Evolutionary conservation across 2,113 vertebrate species (phyloP).

Genomic region (Equus przewalskii): DNA sequence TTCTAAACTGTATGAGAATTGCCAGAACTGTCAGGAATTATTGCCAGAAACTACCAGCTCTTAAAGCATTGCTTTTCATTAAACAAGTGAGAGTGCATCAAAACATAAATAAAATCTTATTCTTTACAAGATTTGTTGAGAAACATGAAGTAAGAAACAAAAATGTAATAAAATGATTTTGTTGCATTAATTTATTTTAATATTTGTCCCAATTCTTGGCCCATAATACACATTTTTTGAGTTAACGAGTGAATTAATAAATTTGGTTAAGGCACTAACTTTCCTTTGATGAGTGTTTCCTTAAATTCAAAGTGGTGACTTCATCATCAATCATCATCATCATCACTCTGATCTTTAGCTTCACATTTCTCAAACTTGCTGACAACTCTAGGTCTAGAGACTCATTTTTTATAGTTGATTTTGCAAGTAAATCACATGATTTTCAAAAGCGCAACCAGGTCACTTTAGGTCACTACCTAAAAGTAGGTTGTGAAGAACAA

Average conservation of each 20-base stretch:
- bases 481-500: neutral
- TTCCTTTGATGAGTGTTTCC: neutral
- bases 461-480: neutral
- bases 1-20: neutral
- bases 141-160: neutral
- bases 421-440: neutral
- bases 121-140: neutral
- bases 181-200: neutral
- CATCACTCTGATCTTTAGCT: neutral
- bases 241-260: neutral
- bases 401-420: neutral
- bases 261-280: neutral
- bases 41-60: neutral
- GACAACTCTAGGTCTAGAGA: neutral
- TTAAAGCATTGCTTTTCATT: neutral
- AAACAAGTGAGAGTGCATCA: neutral
- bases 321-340: neutral
- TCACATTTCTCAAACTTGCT: neutral
- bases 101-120: neutral
- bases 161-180: neutral
- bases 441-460: neutral
- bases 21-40: neutral
- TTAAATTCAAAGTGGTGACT: neutral
- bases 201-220: neutral
- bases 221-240: neutral